Evolutionary conservation across 2,113 vertebrate species (phyloP), one percentile per base, ranked within the genome.

Genomic region (Apodemus speciosus): DNA sequence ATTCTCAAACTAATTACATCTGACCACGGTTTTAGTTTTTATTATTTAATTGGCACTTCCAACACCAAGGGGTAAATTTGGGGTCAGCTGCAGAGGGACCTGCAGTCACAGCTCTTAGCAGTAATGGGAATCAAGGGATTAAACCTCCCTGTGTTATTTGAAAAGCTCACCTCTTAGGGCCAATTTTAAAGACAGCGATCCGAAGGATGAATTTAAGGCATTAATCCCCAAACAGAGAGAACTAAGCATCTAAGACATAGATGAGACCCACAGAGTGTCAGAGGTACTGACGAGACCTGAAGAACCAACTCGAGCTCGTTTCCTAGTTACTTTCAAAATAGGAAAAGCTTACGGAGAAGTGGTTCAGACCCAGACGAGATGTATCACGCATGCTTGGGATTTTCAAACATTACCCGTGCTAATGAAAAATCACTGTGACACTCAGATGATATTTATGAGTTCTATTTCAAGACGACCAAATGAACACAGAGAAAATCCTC

Each of bases 11-110:
- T 95, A 92, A 30, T 68, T 90, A 71, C 85, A 38, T 91, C 77
- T 96, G 94, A 80, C 83, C 95, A 89, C 13, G 25, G 94, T 92
- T 92, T 89, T 27, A 18, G 86, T 87, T 94, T 94, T 90, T 94
- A 92, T 95, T 88, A 56, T 77, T 95, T 94, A 97, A 94, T 86
- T 94, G 92, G 96, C 64, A 68, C 66, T 56, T 27, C 4, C 94
- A 95, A 62, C 93, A 95, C 43, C 40, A 83, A 83, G 64, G 71
- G 95, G 35, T 94, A 71, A 7, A 15, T 56, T 96, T 77, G 7
- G 40, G 95, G 56, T 81, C 53, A 2, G 35, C 2, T 62, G 40
- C 73, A 81, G 62, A 60, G 60, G n/a, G 76, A 94, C 46, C 90
- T 89, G 84, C 75, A 68, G 40, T 94, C 94, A 73, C 75, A 91